A percentile compares a stretch with the other conserved stretches of the same genome.
phyloP scores from a whole-genome alignment of 2,113 vertebrate genomes.

The Fregetta grallaria region DNA sequence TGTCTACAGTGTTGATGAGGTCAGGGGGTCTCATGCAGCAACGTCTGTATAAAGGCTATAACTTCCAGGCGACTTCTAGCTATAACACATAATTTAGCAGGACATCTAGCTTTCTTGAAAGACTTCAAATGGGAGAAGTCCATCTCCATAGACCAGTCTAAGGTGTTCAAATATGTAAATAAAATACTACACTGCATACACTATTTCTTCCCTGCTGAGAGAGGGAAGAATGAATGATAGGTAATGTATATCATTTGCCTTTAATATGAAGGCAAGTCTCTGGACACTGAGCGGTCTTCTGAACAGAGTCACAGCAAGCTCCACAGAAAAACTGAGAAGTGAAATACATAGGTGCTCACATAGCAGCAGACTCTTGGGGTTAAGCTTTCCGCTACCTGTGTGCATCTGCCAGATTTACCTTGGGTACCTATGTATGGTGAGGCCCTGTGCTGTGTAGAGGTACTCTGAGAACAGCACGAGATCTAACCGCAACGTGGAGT shows the following conservation, averaged over 20 bases:
- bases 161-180: background rate
- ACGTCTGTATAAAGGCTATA: background rate
- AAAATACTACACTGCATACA: background rate
- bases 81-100: background rate
- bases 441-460: background rate
- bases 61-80: background rate
- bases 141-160: background rate
- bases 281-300: background rate
- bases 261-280: background rate
- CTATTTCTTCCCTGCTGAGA: background rate
- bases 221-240: background rate
- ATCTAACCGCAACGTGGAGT: background rate
- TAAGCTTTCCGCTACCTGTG: background rate
- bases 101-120: background rate
- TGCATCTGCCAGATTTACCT: background rate
- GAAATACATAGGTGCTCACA: background rate
- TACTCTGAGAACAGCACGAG: background rate
- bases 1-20: background rate
- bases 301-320: background rate
- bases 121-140: background rate
- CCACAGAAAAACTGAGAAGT: background rate
- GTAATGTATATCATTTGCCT: background rate
- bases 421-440: background rate
- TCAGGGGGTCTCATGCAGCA: background rate
- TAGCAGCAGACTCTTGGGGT: background rate